These are phyloP conservation scores for Poecilia latipinna DNA, from an alignment of 2,113 vertebrate genomes.

Conservation along the genomic window DNA sequence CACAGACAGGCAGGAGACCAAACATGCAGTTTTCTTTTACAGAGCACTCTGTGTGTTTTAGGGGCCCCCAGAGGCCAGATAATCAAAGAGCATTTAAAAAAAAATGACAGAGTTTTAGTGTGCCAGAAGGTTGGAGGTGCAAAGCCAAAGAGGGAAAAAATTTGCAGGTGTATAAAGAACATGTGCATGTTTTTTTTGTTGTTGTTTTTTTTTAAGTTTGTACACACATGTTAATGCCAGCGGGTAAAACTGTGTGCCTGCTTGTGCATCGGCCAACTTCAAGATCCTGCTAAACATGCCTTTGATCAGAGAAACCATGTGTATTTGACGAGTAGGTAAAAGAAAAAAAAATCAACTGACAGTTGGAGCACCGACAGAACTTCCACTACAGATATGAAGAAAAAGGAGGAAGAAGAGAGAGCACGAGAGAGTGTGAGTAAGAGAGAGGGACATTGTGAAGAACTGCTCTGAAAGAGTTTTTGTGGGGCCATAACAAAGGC, in stretches of 20 bases:
- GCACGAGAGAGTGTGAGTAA: conserved; percentile 12
- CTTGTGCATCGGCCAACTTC: neutral
- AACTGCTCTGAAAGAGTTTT: conserved; percentile 76
- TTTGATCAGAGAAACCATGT: conserved; percentile 17
- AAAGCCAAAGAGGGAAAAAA: conserved; percentile 34
- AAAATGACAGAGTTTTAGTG: conserved; percentile 64
- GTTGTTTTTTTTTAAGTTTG: conserved; percentile 15
- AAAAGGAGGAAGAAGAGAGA: conserved; percentile 30
- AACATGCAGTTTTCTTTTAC: conserved; percentile 51
- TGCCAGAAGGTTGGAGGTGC: conserved; percentile 35
- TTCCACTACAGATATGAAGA: conserved; percentile 52
- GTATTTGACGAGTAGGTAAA: conserved; percentile 1
- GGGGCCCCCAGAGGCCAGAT: conserved; percentile 56
- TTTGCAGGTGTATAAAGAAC: conserved; percentile 61
- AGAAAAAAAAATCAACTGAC: conserved; percentile 37
- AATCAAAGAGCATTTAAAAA: conserved; percentile 74
- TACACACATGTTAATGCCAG: conserved; percentile 5
- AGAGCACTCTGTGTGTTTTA: conserved; percentile 50
- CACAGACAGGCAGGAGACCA: conserved; percentile 53
- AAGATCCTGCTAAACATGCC: conserved; percentile 25
- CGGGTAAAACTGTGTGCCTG: conserved; percentile 2
- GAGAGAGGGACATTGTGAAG: conserved; percentile 63
- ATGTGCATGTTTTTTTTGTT: conserved; percentile 4
- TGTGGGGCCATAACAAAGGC: conserved; percentile 75
- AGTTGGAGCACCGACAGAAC: conserved; percentile 47